These are phyloP conservation scores for Apeira syringaria DNA, from an alignment of 2,888 invertebrate species.

Conservation along the genomic window DNA sequence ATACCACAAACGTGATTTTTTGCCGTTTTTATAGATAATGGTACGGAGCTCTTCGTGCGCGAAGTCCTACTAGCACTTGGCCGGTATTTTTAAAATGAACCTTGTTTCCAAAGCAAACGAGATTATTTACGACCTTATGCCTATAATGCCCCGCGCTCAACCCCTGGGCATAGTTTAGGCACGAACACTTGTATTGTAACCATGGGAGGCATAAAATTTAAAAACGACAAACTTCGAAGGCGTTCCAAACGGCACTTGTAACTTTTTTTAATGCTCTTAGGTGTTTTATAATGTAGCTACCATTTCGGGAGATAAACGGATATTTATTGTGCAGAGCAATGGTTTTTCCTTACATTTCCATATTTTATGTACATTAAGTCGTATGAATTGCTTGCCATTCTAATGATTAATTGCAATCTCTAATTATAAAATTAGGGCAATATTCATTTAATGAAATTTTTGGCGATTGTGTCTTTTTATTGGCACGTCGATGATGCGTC, in stretches of 20 bases:
- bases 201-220: constrained; percentile 74
- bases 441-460: no score
- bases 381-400: no score
- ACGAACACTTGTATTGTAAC: constrained; percentile 66
- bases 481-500: no score
- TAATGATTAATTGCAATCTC: no score
- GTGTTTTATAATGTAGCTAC: constrained; percentile 39
- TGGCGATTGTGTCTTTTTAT: no score
- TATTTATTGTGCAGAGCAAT: constrained; percentile 7
- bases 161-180: constrained; percentile 65
- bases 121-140: constrained; percentile 68
- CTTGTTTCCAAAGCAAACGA: constrained; percentile 48
- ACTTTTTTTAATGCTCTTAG: constrained; percentile 43
- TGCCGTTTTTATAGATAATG: no score
- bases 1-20: no score
- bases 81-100: constrained; percentile 36
- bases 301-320: constrained; percentile 20
- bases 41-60: no score
- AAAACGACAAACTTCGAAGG: constrained; percentile 58
- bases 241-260: constrained; percentile 48
- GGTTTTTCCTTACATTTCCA: no score
- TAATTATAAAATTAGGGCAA: no score
- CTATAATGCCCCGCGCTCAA: constrained; percentile 59
- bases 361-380: no score
- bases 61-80: no score